Conservation (phyloP, 2,888 invertebrate species). For the Myopa tessellatipennis region DNA sequence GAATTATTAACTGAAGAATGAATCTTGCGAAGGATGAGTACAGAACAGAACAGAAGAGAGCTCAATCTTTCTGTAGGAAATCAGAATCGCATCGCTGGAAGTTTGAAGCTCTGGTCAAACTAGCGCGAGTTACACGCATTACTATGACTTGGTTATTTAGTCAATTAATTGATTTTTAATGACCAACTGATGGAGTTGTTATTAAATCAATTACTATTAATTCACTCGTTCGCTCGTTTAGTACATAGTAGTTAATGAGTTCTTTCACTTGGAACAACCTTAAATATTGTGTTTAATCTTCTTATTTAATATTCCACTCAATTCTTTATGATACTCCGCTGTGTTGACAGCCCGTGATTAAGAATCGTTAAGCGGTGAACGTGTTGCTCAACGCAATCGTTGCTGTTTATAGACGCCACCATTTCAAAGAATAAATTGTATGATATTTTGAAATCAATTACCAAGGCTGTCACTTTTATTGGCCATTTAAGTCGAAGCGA, state of each 20-base stretch:
- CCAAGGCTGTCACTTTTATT: conserved; percentile 49
- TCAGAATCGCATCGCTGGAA: too few relatives aligned
- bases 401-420: background rate
- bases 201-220: background rate
- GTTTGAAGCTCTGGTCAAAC: background rate
- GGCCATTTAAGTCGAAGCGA: conserved; percentile 53
- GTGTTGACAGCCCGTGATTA: conserved; percentile 15
- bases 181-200: background rate
- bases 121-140: background rate
- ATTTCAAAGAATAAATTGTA: background rate
- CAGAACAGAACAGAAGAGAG: background rate
- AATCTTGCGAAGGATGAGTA: background rate
- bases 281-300: background rate
- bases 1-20: conserved; percentile 27
- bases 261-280: background rate
- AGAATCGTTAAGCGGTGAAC: background rate
- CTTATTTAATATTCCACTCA: background rate
- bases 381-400: background rate
- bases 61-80: too few relatives aligned
- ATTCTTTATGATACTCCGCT: background rate
- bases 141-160: background rate
- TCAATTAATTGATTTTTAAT: conserved; percentile 6
- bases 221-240: background rate
- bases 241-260: background rate
- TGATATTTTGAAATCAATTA: conserved; percentile 23